Percentiles rank a stretch among this genome's conserved stretches.
Evolutionary conservation across 2,113 vertebrate genomes (phyloP).

Genomic region (Leptosomus discolor): DNA sequence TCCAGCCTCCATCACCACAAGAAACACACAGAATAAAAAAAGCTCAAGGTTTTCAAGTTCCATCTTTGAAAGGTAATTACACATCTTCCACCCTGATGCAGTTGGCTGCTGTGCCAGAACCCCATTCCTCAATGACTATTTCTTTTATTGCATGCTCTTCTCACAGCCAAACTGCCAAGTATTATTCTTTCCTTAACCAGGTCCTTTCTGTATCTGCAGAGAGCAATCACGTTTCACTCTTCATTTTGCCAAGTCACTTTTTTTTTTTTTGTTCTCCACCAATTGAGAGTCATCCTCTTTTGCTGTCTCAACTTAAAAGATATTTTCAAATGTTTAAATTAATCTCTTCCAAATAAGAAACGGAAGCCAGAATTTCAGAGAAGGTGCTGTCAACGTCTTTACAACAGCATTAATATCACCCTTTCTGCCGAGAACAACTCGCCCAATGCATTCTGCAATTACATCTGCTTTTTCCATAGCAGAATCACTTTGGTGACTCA

Average conservation of each 20-base stretch:
- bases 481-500: not conserved
- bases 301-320: not conserved
- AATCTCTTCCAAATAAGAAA: not conserved
- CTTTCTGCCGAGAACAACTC: not conserved
- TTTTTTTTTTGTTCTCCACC: not conserved
- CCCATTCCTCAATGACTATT: not conserved
- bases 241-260: not conserved
- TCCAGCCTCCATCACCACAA: not conserved
- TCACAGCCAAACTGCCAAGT: not conserved
- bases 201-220: not conserved
- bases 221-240: not conserved
- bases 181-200: not conserved
- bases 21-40: not conserved
- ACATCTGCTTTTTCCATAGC: not conserved
- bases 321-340: not conserved
- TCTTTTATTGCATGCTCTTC: not conserved
- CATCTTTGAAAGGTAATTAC: not conserved
- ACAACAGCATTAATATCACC: not conserved
- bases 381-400: not conserved
- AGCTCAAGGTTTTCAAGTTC: not conserved
- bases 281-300: not conserved
- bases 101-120: not conserved
- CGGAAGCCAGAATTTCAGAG: not conserved
- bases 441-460: not conserved
- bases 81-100: not conserved